Percentiles rank a stretch among this genome's conserved stretches.
phyloP scores from a whole-genome alignment of 2,888 invertebrate genomes.

The Cantharis rufa region DNA sequence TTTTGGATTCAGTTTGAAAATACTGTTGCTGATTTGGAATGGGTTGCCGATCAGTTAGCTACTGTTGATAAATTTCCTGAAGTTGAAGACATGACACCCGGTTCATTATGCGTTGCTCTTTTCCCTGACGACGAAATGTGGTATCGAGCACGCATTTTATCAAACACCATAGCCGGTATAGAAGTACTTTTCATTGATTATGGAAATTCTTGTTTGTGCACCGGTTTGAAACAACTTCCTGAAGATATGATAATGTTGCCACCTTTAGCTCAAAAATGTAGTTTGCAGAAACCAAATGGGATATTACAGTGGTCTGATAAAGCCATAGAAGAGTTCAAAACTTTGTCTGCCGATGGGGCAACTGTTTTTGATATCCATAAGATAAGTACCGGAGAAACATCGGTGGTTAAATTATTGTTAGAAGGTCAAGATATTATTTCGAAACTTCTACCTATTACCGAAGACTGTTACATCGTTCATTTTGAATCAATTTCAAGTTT shows the following conservation, averaged over 20 bases:
- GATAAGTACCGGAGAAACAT: conserved; percentile 68
- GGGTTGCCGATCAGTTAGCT: conserved; percentile 63
- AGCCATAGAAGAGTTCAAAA: conserved; percentile 68
- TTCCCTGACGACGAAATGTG: conserved; percentile 69
- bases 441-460: conserved; percentile 55
- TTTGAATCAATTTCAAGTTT: conserved; percentile 71
- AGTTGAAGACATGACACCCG: conserved; percentile 61
- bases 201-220: conserved; percentile 68
- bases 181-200: conserved; percentile 72
- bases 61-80: conserved; percentile 60
- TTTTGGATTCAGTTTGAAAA: conserved; percentile 77
- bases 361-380: conserved; percentile 72
- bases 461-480: conserved; percentile 64
- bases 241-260: conserved; percentile 62
- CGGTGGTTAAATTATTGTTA: conserved; percentile 65
- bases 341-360: conserved; percentile 70
- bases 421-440: conserved; percentile 68
- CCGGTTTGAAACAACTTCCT: conserved; percentile 64
- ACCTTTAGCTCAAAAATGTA: conserved; percentile 67
- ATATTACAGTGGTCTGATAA: conserved; percentile 65
- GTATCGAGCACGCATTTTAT: conserved; percentile 68
- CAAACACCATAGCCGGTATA: conserved; percentile 61
- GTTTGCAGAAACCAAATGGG: conserved; percentile 58
- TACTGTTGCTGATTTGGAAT: conserved; percentile 62
- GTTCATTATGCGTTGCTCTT: conserved; percentile 67